phyloP scores from a whole-genome alignment of 37 sponge, comb jelly and placozoan genomes.

The Theonella swinhoei region DNA sequence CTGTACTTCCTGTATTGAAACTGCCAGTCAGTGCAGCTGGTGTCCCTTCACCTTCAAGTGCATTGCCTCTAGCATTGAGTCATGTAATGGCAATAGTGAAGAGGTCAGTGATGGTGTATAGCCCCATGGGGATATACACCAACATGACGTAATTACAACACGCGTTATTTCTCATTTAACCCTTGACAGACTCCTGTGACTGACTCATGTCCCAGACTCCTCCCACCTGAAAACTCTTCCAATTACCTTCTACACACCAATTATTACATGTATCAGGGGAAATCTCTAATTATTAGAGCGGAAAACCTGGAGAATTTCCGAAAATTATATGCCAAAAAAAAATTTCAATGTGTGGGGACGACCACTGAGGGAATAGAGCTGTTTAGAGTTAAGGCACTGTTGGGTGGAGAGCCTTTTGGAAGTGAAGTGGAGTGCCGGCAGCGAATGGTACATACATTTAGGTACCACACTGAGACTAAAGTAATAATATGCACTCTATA shows the following conservation, averaged over 20 bases:
- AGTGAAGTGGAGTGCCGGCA: background rate
- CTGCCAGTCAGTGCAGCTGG: conserved; percentile 11
- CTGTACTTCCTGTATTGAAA: conserved; percentile 23
- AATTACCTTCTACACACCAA: conserved; percentile 27
- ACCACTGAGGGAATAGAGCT: too few relatives aligned
- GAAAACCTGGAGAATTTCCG: background rate
- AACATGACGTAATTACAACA: too few relatives aligned
- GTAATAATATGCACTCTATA: background rate
- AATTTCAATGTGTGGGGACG: background rate
- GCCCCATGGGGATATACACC: too few relatives aligned
- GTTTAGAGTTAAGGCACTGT: background rate
- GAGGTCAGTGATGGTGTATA: too few relatives aligned
- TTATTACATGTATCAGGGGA: background rate
- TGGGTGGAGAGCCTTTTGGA: background rate
- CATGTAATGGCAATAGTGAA: background rate
- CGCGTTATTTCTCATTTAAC: too few relatives aligned
- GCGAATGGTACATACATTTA: background rate
- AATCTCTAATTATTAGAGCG: background rate
- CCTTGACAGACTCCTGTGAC: background rate
- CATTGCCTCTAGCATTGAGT: background rate
- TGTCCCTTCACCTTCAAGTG: conserved; percentile 38
- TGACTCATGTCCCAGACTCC: conserved; percentile 10
- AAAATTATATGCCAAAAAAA: background rate
- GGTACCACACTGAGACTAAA: background rate
- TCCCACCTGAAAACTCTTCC: background rate